Percentiles rank a stretch among this genome's conserved stretches.
phyloP scores from a whole-genome alignment of 2,797 vertebrate genomes.

The Fistularia tabacaria region DNA sequence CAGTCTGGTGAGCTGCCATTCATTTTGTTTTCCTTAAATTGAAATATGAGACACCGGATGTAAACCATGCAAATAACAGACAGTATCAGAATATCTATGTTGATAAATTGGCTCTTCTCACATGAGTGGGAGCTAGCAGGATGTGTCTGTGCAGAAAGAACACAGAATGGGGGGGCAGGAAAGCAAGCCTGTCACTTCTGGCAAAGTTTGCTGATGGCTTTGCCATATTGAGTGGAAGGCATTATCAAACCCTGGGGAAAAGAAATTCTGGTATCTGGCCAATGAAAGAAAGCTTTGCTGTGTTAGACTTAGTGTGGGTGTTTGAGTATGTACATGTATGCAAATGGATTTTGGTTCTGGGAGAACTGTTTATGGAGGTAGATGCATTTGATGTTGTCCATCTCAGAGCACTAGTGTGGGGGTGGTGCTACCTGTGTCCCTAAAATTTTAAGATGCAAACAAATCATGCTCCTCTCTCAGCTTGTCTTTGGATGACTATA shows the following conservation, averaged over 20 bases:
- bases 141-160: conserved; percentile 45
- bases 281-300: conserved; percentile 33
- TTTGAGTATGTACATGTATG: conserved; percentile 14
- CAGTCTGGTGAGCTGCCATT: conserved; percentile 24
- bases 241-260: conserved; percentile 48
- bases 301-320: conserved; percentile 13
- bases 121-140: conserved; percentile 62
- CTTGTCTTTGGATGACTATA: conserved; percentile 20
- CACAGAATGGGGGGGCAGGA: conserved; percentile 40
- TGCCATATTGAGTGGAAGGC: conserved; percentile 64
- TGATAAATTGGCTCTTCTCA: conserved; percentile 57
- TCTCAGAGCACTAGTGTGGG: conserved; percentile 49
- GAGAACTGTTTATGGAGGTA: conserved; percentile 35
- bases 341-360: conserved; percentile 14
- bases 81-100: conserved; percentile 47
- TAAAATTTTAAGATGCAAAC: conserved; percentile 40
- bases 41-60: conserved; percentile 40
- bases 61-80: conserved; percentile 39
- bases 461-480: conserved; percentile 31
- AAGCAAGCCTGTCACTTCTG: conserved; percentile 46
- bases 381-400: conserved; percentile 39
- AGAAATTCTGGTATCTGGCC: conserved; percentile 47
- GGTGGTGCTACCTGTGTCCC: conserved; percentile 44
- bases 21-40: conserved; percentile 29
- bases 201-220: conserved; percentile 62